Evolutionary conservation across 2,113 vertebrate species (phyloP), one percentile per base, ranked within the genome.

Genomic region (Motacilla tschutschensis): DNA sequence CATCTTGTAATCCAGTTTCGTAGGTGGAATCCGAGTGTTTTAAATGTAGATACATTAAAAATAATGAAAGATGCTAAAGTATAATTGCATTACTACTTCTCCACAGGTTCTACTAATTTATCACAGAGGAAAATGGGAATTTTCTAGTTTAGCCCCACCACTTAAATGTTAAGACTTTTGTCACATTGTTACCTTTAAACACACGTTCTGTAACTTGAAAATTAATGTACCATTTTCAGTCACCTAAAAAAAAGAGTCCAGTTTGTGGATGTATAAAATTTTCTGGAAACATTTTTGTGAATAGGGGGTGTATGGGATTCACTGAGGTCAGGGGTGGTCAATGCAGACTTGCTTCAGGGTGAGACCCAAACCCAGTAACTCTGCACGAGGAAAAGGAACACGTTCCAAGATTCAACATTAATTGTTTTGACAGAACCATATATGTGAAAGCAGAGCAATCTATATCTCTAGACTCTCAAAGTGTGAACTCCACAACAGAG

Each of bases 401-500:
- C 5, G 0, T 40, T 63, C 62, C 33, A 50, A 55, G 22, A 16
- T 10, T 21, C 3, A 1, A 6, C 67, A 91, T 50, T 1, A 53
- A 76, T 70, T 38, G 80, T 80, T 72, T 93, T 83, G 41, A 82
- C 55, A 78, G 88, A 85, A 55, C 65, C 79, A 63, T 91, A 50
- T 47, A 36, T 35, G 85, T 40, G 65, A 67, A 91, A 89, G 82
- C 69, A 89, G 86, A 94, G 67, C 81, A 92, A 91, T 89, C 77
- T 71, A 74, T 91, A 79, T 75, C 94, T 93, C 69, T 69, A 91
- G 89, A 89, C 92, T 81, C 60, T 40, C 80, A 72, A 95, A 92
- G 92, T 92, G 93, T 91, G 95, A 96, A 95, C 90, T 81, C 65
- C 31, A 79, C 93, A 91, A 87, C 93, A 93, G 95, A 95, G 90